Conservation (phyloP, 23 tunicate species). For the Halocynthia aurantium region DNA sequence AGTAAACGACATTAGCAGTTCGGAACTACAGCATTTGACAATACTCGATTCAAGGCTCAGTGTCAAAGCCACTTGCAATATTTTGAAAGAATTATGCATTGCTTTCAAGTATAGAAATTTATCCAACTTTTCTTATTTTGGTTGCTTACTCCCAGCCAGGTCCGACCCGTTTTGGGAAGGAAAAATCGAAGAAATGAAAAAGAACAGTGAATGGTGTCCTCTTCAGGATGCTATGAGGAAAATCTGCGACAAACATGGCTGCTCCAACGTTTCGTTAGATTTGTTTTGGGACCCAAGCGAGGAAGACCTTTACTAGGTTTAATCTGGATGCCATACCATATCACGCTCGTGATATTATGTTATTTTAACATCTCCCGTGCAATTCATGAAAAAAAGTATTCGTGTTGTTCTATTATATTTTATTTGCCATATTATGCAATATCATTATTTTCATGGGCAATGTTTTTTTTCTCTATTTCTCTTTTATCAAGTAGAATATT, state of each 20-base stretch:
- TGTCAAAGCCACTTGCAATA: not conserved
- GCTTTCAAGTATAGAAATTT: not conserved
- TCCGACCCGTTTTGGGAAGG: not conserved
- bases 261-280: not conserved
- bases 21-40: not conserved
- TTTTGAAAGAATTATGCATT: not conserved
- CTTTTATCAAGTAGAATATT: too few species aligned
- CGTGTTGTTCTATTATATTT: too few species aligned
- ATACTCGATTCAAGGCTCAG: not conserved
- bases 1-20: not conserved
- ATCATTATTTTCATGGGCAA: too few species aligned
- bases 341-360: too few species aligned
- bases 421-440: too few species aligned
- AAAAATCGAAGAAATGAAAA: not conserved
- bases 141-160: not conserved
- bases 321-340: too few species aligned
- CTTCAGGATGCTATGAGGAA: not conserved
- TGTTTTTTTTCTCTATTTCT: too few species aligned
- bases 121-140: not conserved
- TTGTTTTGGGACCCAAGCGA: conserved; percentile 6
- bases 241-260: not conserved
- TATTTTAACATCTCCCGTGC: too few species aligned
- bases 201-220: not conserved
- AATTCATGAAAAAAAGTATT: too few species aligned
- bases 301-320: not conserved